Conservation (phyloP, 2,888 invertebrate species). For the Nemotelus pantherinus region DNA sequence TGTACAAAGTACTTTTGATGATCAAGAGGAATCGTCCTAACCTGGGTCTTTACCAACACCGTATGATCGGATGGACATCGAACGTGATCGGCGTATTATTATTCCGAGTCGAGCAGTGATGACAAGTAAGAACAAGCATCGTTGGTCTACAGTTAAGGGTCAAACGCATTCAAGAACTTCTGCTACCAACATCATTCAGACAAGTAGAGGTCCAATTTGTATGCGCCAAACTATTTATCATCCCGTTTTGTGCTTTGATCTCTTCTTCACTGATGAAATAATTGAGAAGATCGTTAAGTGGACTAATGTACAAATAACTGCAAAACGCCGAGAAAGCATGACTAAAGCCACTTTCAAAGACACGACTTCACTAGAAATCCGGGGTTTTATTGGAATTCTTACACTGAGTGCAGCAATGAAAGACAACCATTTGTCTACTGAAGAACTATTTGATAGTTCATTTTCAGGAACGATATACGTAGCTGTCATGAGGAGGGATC, state of each 20-base stretch:
- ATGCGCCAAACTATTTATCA: conserved; percentile 31
- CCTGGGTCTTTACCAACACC: background rate
- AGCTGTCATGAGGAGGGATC: conserved; percentile 48
- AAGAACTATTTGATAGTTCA: conserved; percentile 52
- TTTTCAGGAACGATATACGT: conserved; percentile 50
- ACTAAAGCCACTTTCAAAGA: conserved; percentile 34
- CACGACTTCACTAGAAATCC: conserved; percentile 51
- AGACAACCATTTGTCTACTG: conserved; percentile 53
- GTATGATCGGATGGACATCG: background rate
- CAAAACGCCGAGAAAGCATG: conserved; percentile 4
- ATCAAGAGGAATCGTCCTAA: conserved; percentile 2
- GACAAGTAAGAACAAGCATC: conserved; percentile 5
- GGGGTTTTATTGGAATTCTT: conserved; percentile 53
- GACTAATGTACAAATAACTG: background rate
- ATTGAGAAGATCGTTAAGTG: conserved; percentile 16
- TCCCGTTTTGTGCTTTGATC: conserved; percentile 36
- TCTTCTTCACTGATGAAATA: conserved; percentile 22
- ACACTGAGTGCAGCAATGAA: conserved; percentile 53
- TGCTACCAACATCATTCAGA: background rate
- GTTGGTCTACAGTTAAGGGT: conserved; percentile 14
- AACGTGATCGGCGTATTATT: conserved; percentile 21
- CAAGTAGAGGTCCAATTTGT: background rate
- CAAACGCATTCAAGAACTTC: conserved; percentile 18
- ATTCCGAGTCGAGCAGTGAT: conserved; percentile 23
- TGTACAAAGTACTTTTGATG: conserved; percentile 9